These are phyloP conservation scores for Eucera pruinosa DNA, from an alignment of 2,888 invertebrate species.

Conservation along the genomic window DNA sequence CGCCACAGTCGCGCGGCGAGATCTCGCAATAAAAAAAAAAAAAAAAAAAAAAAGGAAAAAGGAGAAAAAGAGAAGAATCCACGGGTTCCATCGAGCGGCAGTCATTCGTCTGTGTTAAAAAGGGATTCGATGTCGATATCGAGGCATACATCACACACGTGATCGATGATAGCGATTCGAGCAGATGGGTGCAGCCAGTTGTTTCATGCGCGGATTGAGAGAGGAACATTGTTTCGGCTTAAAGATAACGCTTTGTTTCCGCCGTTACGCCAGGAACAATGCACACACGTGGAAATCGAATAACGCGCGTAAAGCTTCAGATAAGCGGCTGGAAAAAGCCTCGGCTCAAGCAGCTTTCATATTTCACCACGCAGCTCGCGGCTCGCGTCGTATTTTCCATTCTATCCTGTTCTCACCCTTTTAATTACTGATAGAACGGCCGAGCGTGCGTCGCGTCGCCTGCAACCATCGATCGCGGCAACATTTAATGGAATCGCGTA, in stretches of 20 bases:
- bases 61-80: constrained; percentile 40
- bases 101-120: constrained; percentile 80
- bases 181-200: constrained; percentile 67
- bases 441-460: constrained; percentile 7
- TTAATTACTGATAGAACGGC: constrained; percentile 63
- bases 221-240: constrained; percentile 71
- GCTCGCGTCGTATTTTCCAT: constrained; percentile 29
- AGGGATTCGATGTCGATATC: constrained; percentile 74
- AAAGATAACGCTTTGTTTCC: constrained; percentile 75
- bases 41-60: neutral
- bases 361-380: constrained; percentile 51
- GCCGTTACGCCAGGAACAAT: constrained; percentile 64
- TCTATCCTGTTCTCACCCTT: constrained; percentile 57
- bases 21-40: constrained; percentile 45
- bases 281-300: constrained; percentile 70
- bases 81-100: constrained; percentile 57
- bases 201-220: constrained; percentile 70
- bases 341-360: constrained; percentile 69
- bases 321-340: constrained; percentile 68
- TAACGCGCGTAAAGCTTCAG: constrained; percentile 69
- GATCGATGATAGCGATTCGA: constrained; percentile 72
- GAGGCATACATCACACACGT: constrained; percentile 69
- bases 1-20: constrained; percentile 40
- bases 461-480: constrained; percentile 19
- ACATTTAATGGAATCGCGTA: constrained; percentile 38